A percentile compares a stretch with the other conserved stretches of the same genome.
These are phyloP conservation scores for Drosophila fulvimacula DNA, from an alignment of 2,888 invertebrate genomes.

Conservation along the genomic window DNA sequence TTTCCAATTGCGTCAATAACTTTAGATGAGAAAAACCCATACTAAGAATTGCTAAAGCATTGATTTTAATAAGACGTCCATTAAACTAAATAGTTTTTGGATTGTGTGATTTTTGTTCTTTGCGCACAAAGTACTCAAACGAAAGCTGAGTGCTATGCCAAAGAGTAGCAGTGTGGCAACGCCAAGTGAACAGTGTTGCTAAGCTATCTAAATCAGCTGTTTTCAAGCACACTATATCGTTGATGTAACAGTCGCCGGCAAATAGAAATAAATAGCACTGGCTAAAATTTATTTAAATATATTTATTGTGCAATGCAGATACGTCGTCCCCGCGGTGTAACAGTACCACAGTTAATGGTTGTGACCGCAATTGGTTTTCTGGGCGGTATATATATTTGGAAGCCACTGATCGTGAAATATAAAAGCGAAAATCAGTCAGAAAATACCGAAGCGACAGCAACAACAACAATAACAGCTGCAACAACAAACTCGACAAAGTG, in stretches of 20 bases:
- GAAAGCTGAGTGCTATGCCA: neutral
- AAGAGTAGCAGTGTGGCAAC: slow-evolving; percentile 37
- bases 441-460: slow-evolving; percentile 11
- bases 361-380: slow-evolving; percentile 82
- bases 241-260: slow-evolving; percentile 53
- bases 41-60: neutral
- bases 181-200: slow-evolving; percentile 20
- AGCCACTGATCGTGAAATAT: slow-evolving; percentile 82
- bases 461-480: slow-evolving; percentile 5
- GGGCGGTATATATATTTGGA: slow-evolving; percentile 85
- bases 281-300: neutral
- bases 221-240: slow-evolving; percentile 17
- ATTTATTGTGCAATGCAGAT: slow-evolving; percentile 81
- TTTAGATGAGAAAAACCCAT: neutral
- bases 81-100: neutral
- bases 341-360: slow-evolving; percentile 83
- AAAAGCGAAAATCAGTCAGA: slow-evolving; percentile 61
- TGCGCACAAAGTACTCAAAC: slow-evolving; percentile 9
- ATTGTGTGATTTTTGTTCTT: neutral
- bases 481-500: slow-evolving; percentile 54
- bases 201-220: slow-evolving; percentile 36
- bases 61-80: neutral
- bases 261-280: neutral
- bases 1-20: slow-evolving; percentile 29
- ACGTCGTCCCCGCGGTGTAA: slow-evolving; percentile 83